Evolutionary conservation across 2,797 vertebrate genomes (phyloP).

Genomic region (Coluber constrictor): DNA sequence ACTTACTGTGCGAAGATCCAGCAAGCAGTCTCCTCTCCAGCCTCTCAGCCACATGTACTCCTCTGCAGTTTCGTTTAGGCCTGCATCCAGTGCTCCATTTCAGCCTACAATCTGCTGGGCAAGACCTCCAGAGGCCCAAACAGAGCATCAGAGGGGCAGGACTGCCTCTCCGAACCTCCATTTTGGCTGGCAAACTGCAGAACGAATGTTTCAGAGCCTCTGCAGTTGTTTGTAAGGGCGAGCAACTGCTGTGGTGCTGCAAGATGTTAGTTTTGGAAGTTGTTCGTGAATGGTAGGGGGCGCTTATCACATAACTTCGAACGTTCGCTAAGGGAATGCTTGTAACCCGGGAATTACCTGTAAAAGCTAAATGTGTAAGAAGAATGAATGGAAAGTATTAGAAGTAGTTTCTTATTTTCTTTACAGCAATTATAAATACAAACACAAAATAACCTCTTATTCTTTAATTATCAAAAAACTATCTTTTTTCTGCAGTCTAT

Average conservation of each 20-base stretch:
- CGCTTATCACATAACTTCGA: neutral
- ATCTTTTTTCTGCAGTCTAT: neutral
- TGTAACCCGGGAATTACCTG: too few relatives aligned
- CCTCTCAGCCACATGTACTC: too few relatives aligned
- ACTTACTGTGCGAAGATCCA: too few relatives aligned
- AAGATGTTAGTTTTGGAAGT: neutral
- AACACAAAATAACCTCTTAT: neutral
- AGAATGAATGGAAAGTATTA: neutral
- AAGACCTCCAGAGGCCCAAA: too few relatives aligned
- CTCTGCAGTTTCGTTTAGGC: too few relatives aligned
- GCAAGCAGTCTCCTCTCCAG: too few relatives aligned
- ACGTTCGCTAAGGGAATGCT: too few relatives aligned
- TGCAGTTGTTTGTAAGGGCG: neutral
- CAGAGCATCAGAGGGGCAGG: too few relatives aligned
- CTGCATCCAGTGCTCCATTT: too few relatives aligned
- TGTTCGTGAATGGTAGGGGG: neutral
- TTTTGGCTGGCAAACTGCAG: too few relatives aligned
- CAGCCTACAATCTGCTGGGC: too few relatives aligned
- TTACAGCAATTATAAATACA: neutral
- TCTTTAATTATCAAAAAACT: neutral
- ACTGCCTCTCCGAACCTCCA: too few relatives aligned
- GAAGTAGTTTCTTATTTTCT: neutral
- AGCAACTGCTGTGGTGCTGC: neutral
- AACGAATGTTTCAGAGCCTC: neutral
- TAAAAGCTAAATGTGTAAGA: neutral